phyloP scores from a whole-genome alignment of 2,797 vertebrate species.

The Bradypodion ventrale region DNA sequence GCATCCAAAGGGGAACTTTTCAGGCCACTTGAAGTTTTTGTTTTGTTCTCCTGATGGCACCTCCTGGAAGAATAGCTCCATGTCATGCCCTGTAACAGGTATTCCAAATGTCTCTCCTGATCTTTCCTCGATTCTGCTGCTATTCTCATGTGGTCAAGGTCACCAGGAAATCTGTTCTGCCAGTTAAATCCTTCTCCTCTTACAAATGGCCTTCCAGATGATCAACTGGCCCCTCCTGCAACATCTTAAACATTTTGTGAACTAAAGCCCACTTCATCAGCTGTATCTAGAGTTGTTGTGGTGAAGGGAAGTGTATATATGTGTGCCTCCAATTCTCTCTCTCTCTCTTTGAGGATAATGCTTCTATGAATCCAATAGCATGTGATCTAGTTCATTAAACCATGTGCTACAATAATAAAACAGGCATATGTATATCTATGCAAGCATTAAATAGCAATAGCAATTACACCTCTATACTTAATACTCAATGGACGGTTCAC shows the following conservation, averaged over 20 bases:
- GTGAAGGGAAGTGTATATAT: background rate
- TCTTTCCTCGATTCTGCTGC: background rate
- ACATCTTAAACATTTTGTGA: constrained; percentile 1
- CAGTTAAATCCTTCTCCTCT: background rate
- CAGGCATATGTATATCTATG: background rate
- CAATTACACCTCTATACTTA: too few relatives aligned
- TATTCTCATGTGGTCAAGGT: background rate
- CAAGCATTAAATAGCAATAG: background rate
- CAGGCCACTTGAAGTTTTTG: background rate
- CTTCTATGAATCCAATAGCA: background rate
- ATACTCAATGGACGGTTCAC: too few relatives aligned
- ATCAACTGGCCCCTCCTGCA: background rate
- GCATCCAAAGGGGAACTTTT: background rate
- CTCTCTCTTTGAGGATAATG: too few relatives aligned
- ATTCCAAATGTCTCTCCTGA: too few relatives aligned
- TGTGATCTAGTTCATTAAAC: background rate
- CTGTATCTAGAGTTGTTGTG: background rate
- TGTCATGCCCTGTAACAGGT: background rate
- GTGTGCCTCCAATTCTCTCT: background rate
- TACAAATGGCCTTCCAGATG: background rate
- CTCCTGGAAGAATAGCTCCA: background rate
- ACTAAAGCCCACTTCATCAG: background rate
- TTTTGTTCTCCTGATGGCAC: background rate
- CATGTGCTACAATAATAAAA: background rate
- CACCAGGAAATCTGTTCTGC: background rate